Base-by-base conservation (phyloP, 2,888 invertebrate species). In the Apodemia zela region DNA sequence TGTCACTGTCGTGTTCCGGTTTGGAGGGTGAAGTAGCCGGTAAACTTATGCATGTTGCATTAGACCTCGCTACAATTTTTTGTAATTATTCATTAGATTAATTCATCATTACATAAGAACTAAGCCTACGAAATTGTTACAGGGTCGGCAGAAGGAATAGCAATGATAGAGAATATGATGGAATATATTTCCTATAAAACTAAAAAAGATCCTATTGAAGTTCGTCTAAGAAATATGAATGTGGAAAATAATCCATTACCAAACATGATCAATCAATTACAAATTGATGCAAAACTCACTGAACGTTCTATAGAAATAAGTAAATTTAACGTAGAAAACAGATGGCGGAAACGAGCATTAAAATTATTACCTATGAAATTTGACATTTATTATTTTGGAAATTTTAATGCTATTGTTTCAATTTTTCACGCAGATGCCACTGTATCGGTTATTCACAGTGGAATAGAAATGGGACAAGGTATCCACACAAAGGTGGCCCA, bases 401-500 rank as follows among this genome's bases (percentile, higher is more conserved):
- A 92, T 33, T 94, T 82, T 69, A 92, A 93, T 72, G 93, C 93
- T 0, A 79, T 94, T 29, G 92, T 96, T 17, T 93, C 94, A 1
- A 93, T 97, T 71, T 96, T 93, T 76, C 94, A 94, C 21, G 89
- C 91, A 0, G 95, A 96, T 81, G 95, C 94, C 0, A 93, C 94
- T 0, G 95, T 97, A 0, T 87, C 93, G 1, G 87, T 97, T 8
- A 87, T 93, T 7, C 96, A 96, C 71, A 94, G 94, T 38, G 95
- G 95, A 0, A 85, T 94, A 57, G 95, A 95, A 88, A 93, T 94
- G 85, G 97, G 97, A 0, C 97, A 97, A 90, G 97, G 96, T 0
- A 92, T 97, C 60, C 95, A 96, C 71, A 96, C 96, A 0, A 97
- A 96, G 91, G 94, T 92, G 0, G 94, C 94, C n/a, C 96, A 96